Evolutionary conservation across 2,888 invertebrate species (phyloP).

Genomic region (Ophion ellenae): DNA sequence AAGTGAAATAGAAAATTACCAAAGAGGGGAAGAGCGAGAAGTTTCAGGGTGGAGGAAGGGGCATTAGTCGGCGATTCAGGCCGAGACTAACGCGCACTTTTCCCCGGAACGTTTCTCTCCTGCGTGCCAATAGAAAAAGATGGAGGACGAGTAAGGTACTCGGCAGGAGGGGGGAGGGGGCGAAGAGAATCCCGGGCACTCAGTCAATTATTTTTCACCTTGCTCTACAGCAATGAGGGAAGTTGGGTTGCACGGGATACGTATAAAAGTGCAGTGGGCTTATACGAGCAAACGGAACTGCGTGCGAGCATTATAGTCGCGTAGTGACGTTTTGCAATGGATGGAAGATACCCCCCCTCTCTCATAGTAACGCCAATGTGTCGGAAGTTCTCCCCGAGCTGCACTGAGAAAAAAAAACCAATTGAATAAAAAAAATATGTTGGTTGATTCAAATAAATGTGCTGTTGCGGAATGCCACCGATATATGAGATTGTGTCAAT

Average conservation of each 20-base stretch:
- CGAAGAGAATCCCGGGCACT: slow-evolving; percentile 35
- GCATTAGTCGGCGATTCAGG: slow-evolving; percentile 83
- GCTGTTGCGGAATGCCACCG: no score
- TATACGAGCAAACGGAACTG: slow-evolving; percentile 28
- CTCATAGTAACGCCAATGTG: not conserved
- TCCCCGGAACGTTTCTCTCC: slow-evolving; percentile 81
- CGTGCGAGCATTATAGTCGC: slow-evolving; percentile 12
- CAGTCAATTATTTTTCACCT: slow-evolving; percentile 62
- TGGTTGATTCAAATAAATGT: no score
- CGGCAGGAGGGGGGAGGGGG: slow-evolving; percentile 11
- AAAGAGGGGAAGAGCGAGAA: slow-evolving; percentile 18
- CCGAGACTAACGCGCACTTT: slow-evolving; percentile 84
- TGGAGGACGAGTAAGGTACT: slow-evolving; percentile 26
- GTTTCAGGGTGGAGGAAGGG: slow-evolving; percentile 65
- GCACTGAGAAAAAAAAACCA: no score
- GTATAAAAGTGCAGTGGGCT: not conserved
- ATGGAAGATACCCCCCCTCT: slow-evolving; percentile 4
- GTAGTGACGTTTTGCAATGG: slow-evolving; percentile 16
- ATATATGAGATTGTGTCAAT: no score
- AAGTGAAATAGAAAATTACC: slow-evolving; percentile 45
- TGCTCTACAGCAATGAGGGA: slow-evolving; percentile 38
- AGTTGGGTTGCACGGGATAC: slow-evolving; percentile 42
- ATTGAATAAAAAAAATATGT: no score
- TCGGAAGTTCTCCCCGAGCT: not conserved
- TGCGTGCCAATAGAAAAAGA: slow-evolving; percentile 64